Percentiles rank a stretch among this genome's conserved stretches.
Conservation (phyloP, 1,140 invertebrate species). For the Luehdorfia chinensis region DNA sequence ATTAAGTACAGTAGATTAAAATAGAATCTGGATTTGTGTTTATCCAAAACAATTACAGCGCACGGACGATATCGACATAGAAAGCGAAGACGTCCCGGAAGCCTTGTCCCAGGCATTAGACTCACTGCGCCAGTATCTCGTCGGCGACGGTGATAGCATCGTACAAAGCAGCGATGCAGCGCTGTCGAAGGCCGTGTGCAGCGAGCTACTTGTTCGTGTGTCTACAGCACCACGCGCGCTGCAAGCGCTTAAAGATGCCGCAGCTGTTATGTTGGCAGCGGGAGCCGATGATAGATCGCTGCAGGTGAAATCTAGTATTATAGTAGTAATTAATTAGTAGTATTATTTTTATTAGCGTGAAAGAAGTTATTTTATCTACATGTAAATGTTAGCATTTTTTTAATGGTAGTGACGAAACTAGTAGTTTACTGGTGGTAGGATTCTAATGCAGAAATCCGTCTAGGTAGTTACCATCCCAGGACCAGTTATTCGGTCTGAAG, state of each 20-base stretch:
- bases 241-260: conserved; percentile 44
- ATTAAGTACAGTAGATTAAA: too few relatives aligned
- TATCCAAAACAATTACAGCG: conserved; percentile 40
- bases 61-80: conserved; percentile 56
- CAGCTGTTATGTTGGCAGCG: conserved; percentile 39
- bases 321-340: too few relatives aligned
- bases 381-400: too few relatives aligned
- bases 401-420: too few relatives aligned
- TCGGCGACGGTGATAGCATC: conserved; percentile 18
- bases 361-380: too few relatives aligned
- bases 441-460: too few relatives aligned
- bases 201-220: conserved; percentile 45
- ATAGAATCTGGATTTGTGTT: too few relatives aligned
- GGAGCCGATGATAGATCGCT: conserved; percentile 55
- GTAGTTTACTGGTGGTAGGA: too few relatives aligned
- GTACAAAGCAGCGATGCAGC: conserved; percentile 33
- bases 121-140: conserved; percentile 49
- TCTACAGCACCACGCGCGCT: conserved; percentile 51
- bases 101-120: conserved; percentile 52
- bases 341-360: too few relatives aligned
- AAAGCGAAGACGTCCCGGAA: conserved; percentile 58
- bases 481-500: too few relatives aligned
- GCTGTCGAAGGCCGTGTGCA: conserved; percentile 46
- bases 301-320: conserved; percentile 33
- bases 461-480: too few relatives aligned